Conservation (phyloP, 2,797 vertebrate genomes). For the Sebastolobus altivelis region DNA sequence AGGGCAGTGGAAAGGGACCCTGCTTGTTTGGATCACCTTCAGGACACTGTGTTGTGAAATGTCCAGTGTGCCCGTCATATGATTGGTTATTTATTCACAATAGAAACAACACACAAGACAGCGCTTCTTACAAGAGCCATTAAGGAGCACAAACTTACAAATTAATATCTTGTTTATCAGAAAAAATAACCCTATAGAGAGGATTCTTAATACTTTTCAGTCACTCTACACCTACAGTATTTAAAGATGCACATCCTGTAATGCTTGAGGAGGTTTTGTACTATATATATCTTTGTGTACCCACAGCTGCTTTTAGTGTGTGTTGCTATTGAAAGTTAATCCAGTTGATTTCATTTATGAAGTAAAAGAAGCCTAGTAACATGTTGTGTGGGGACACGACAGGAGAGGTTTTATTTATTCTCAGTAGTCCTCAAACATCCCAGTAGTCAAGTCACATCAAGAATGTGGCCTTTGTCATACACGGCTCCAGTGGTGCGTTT, state of each 20-base stretch:
- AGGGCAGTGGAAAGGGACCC: not conserved
- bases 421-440: not conserved
- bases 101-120: not conserved
- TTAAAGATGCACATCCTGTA: not conserved
- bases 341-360: not conserved
- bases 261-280: not conserved
- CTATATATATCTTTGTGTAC: not conserved
- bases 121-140: not conserved
- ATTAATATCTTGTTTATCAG: not conserved
- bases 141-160: not conserved
- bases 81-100: not conserved
- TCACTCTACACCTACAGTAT: not conserved
- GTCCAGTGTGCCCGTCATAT: not conserved
- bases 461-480: not conserved
- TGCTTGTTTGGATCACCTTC: constrained; percentile 12
- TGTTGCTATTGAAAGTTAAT: not conserved
- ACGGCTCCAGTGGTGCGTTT: not conserved
- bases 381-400: not conserved
- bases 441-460: constrained; percentile 4
- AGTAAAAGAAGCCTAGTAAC: not conserved
- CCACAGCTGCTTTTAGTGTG: constrained; percentile 11
- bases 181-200: not conserved
- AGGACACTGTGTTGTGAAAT: constrained; percentile 10
- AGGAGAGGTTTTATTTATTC: not conserved
- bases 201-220: not conserved